phyloP scores from a whole-genome alignment of 2,888 invertebrate species.

The Cylindroiulus punctatus region DNA sequence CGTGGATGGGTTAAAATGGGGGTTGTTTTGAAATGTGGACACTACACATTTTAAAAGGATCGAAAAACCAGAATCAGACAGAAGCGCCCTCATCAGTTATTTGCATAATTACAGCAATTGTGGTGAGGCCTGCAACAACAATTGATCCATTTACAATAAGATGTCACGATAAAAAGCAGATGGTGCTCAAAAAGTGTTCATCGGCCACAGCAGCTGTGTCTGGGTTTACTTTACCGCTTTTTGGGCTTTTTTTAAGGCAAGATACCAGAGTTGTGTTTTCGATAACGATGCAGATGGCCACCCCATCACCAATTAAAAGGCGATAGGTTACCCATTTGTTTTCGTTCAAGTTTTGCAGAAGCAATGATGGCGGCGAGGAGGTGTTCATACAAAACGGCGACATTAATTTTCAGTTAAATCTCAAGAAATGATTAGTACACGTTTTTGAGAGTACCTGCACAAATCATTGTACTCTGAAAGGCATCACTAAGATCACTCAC shows the following conservation, averaged over 20 bases:
- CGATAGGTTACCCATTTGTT: neutral
- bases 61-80: neutral
- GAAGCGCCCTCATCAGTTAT: neutral
- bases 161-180: slow-evolving; percentile 8
- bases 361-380: neutral
- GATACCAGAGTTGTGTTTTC: neutral
- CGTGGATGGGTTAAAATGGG: neutral
- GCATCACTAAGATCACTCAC: too few relatives aligned
- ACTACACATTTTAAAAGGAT: neutral
- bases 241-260: neutral
- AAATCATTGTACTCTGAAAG: too few relatives aligned
- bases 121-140: neutral
- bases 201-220: neutral
- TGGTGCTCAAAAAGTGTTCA: slow-evolving; percentile 5
- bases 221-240: neutral
- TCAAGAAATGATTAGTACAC: too few relatives aligned
- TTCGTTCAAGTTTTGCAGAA: neutral
- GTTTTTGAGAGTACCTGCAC: too few relatives aligned
- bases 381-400: too few relatives aligned
- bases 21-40: neutral
- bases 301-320: slow-evolving; percentile 8
- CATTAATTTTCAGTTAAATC: too few relatives aligned
- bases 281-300: neutral
- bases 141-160: slow-evolving; percentile 22
- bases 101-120: slow-evolving; percentile 14